Evolutionary conservation across 2,113 vertebrate species (phyloP).

Genomic region (Aptenodytes forsteri): DNA sequence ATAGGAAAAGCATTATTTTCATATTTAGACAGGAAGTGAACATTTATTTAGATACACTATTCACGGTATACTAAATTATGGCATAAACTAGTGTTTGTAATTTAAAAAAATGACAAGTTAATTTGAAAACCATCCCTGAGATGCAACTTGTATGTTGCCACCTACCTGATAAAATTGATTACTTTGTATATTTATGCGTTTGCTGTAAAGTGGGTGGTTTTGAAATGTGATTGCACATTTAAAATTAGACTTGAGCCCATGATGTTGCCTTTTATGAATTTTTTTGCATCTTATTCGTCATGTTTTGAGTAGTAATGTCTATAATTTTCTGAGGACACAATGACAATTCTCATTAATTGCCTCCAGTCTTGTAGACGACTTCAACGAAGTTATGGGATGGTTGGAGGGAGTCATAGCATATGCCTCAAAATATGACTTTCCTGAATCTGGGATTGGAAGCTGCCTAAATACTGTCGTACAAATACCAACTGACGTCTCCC

Average conservation of each 20-base stretch:
- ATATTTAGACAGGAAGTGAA: constrained; percentile 56
- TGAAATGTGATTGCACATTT: background rate
- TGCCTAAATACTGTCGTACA: background rate
- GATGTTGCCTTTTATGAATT: background rate
- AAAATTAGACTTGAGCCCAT: background rate
- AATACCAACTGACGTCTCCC: background rate
- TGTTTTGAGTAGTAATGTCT: background rate
- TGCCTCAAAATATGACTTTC: background rate
- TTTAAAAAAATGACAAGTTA: constrained; percentile 45
- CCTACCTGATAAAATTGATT: constrained; percentile 23
- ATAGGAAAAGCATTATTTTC: constrained; percentile 51
- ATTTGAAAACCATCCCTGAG: constrained; percentile 35
- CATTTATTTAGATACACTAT: constrained; percentile 31
- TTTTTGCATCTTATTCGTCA: background rate
- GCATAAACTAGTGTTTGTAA: constrained; percentile 24
- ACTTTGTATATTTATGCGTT: constrained; percentile 17
- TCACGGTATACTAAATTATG: background rate
- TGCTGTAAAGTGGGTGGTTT: background rate
- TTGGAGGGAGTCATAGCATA: background rate
- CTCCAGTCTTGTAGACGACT: background rate
- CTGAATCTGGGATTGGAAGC: background rate
- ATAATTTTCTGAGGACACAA: background rate
- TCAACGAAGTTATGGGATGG: background rate
- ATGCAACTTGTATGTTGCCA: background rate
- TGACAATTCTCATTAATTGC: background rate